Base-by-base conservation (phyloP, 2,888 invertebrate genomes). In the Nematopogon swammerdamellus region DNA sequence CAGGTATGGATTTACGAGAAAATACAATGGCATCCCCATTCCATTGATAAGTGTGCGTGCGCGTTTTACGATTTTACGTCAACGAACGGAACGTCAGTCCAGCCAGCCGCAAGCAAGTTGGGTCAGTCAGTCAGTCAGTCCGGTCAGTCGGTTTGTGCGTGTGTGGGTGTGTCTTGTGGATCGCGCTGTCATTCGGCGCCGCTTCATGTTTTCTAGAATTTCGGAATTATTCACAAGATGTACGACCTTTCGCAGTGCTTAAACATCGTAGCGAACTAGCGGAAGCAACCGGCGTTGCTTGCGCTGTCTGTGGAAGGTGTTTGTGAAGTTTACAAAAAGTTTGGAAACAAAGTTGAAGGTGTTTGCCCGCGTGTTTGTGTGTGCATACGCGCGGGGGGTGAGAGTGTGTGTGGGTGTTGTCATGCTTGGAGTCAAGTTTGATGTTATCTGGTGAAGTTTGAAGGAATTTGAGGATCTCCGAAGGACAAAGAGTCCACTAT, bases 381-480 rank as follows among this genome's bases (percentile, higher is more conserved):
- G 64, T 36, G 11, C 36, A 3, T 14, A 36, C 36, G 36, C n/a
- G n/a, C 14, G 25, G 3, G 6, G 4, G 4, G 14, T 14, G 11
- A 3, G 36, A 66, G 59, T 44, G 61, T 61, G 60, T 61, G 63
- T 63, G 64, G 56, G 61, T 66, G 65, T 67, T 72, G 75, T 69
- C 67, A 77, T 76, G 76, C 72, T 64, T 68, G 57, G 59, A 58
- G 61, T 62, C 64, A 64, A 68, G 63, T 68, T 69, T 63, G 62
- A 62, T 63, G 29, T 63, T 60, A 55, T 58, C 66, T 63, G 59
- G 65, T 63, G 61, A 54, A 61, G 59, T n/a, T n/a, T n/a, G 65
- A 61, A 55, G 50, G 55, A 58, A 58, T 55, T 50, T 55, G 52
- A 51, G 51, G 51, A 48, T 47, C 19, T 48, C 45, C 10, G 16